Conservation (phyloP, 2,797 vertebrate species). For the Rhincodon typus region DNA sequence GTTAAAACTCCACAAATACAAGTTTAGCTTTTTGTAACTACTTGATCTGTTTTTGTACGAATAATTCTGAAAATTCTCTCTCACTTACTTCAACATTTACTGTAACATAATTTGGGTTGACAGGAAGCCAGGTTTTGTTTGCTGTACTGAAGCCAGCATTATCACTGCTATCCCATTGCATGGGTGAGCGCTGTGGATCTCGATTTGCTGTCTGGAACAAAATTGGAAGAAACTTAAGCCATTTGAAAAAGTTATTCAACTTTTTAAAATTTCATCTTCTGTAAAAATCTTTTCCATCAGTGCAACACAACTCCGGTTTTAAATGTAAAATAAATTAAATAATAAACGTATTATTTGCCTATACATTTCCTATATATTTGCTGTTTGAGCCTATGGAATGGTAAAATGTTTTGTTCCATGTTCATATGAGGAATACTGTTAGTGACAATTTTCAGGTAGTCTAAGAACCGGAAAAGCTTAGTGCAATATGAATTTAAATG, state of each 20-base stretch:
- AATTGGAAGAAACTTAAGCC: constrained; percentile 16
- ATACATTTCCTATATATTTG: constrained; percentile 42
- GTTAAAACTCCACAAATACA: not conserved
- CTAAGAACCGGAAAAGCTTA: not conserved
- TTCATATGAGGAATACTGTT: not conserved
- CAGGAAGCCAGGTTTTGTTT: constrained; percentile 74
- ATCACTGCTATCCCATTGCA: constrained; percentile 76
- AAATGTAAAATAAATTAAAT: no score
- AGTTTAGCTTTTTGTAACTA: not conserved
- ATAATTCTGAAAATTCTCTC: not conserved
- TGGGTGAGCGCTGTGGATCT: constrained; percentile 77
- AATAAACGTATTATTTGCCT: constrained; percentile 16
- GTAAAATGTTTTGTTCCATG: not conserved
- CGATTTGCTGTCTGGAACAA: constrained; percentile 62
- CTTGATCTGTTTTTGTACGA: not conserved
- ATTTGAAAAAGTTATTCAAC: not conserved
- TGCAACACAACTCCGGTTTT: no score
- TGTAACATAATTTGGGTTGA: constrained; percentile 62
- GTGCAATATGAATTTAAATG: not conserved
- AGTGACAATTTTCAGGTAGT: not conserved
- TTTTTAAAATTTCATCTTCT: not conserved
- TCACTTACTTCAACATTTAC: constrained; percentile 76
- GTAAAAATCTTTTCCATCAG: no score
- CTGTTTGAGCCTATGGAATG: not conserved
- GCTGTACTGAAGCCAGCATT: constrained; percentile 77